Conservation (phyloP, 1,140 invertebrate genomes). For the Saccostrea glomerata region DNA sequence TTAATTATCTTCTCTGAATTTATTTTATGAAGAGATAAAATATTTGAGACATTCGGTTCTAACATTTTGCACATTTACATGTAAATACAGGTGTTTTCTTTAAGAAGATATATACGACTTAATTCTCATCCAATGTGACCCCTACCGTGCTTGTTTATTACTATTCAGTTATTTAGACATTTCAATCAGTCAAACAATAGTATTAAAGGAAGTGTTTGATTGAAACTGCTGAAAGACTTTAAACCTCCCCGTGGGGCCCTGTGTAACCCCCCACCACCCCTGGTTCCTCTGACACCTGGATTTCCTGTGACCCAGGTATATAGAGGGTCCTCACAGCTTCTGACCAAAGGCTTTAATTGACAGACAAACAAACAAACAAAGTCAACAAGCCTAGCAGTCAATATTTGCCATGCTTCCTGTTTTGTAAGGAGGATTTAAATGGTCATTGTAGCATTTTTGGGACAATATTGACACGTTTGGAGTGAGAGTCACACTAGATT, state of each 20-base stretch:
- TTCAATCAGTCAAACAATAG: slow-evolving; percentile 5
- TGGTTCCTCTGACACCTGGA: background rate
- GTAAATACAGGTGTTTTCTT: background rate
- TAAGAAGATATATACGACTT: background rate
- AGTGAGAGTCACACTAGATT: slow-evolving; percentile 28
- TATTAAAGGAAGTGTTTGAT: background rate
- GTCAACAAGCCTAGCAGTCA: slow-evolving; percentile 29
- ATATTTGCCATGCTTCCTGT: slow-evolving; percentile 36
- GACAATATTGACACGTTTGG: slow-evolving; percentile 24
- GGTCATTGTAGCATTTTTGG: slow-evolving; percentile 26
- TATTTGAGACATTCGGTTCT: background rate
- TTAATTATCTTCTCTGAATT: background rate
- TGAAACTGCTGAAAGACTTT: background rate
- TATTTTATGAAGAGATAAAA: background rate
- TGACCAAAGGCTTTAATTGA: slow-evolving; percentile 8
- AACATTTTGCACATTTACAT: background rate
- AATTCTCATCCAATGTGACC: background rate
- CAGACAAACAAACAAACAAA: slow-evolving; percentile 24
- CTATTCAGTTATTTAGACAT: background rate
- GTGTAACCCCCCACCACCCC: background rate
- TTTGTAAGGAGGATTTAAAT: slow-evolving; percentile 29
- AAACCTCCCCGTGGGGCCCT: background rate
- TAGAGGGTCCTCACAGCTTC: background rate
- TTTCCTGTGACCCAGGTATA: background rate
- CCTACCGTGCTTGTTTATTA: background rate